Evolutionary conservation across 2,888 invertebrate genomes (phyloP), one percentile per base, ranked within the genome.

Genomic region (Rapana venosa): DNA sequence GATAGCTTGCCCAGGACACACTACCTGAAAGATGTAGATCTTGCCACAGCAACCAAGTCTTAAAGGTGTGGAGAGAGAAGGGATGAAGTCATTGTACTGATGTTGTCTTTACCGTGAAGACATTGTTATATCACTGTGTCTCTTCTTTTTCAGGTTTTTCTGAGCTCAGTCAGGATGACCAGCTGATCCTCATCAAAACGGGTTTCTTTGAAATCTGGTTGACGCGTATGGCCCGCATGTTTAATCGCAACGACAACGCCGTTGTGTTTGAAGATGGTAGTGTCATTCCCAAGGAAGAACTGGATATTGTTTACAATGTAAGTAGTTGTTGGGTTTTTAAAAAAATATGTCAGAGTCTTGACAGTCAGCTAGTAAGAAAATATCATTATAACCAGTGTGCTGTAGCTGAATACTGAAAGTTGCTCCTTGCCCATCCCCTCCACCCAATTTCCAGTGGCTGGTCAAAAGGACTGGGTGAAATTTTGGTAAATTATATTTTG

Each of bases 151-250:
- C 95, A 97, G 97, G 98, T 92, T 99, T 99, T 97, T 97, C 97
- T 95, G 97, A 97, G 93, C 97, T 99, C 93, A 97, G 98, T 89
- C 99, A 99, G 96, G 99, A 99, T 96, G 99, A 99, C 96, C 99
- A 99, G 96, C 97, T 99, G 93, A 98, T 99, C 93, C 97, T 99
- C 93, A 98, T 99, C 95, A 99, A 99, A 97, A 97, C 98, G 74
- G 99, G 99, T 91, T 99, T 99, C 97, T 98, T 99, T 96, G 99
- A 99, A 96, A 97, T 99, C 92, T 99, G 99, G 99, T 97, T 99
- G 93, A 97, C 98, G 87, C 98, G 98, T 95, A 97, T 98, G 92
- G 97, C 98, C 20, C 97, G 98, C 92, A 97, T 98, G 96, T 98
- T 98, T 81, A 97, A 97, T 77, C 97, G 97, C 91, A 96, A 96